Evolutionary conservation across 1,140 invertebrate genomes (phyloP), one percentile per base, ranked within the genome.

Genomic region (Glossosoma conforme): DNA sequence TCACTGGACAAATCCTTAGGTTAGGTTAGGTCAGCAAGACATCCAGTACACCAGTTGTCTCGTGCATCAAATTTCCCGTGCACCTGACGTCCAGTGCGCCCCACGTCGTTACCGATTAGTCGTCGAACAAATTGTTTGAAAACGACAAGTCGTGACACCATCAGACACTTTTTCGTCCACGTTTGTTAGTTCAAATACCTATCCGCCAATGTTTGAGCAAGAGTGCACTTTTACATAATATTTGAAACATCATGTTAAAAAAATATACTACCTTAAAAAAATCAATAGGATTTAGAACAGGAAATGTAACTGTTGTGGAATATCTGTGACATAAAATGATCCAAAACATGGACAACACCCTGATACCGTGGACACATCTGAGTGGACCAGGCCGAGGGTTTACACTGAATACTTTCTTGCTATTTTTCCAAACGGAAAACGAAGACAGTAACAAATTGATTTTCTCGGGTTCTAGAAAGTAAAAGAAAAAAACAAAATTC

Each of bases 271-370:
- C 63, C 21, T 43, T 2, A 11, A 40, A 11, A 28, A 53, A 43
- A 40, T 69, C 67, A 19, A 68, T 56, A 28, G 60, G 51, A 22
- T 70, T 70, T 40, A 59, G 21, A 3, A 61, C 57, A 35, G 61
- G 58, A 35, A 63, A 57, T 25, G 55, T 63, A 55, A 65, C n/a
- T 30, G 58, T 47, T 11, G 56, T 25, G 56, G 53, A 47, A 45
- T 70, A 75, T 8, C 67, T 60, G 44, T 86, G 84, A 1, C 81
- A 81, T 2, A 84, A 58, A 8, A 85, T 71, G n/a, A 86, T 76
- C 83, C 84, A 86, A 15, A 75, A 63, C 69, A 85, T 80, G 38
- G 78, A 78, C n/a, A 85, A 60, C n/a, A 76, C 71, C 42, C 80
- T 72, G 17, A 83, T 60, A 0, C 80, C 79, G 44, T 78, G 73